Evolutionary conservation across 2,113 vertebrate species (phyloP).

Genomic region (Perccottus glenii): DNA sequence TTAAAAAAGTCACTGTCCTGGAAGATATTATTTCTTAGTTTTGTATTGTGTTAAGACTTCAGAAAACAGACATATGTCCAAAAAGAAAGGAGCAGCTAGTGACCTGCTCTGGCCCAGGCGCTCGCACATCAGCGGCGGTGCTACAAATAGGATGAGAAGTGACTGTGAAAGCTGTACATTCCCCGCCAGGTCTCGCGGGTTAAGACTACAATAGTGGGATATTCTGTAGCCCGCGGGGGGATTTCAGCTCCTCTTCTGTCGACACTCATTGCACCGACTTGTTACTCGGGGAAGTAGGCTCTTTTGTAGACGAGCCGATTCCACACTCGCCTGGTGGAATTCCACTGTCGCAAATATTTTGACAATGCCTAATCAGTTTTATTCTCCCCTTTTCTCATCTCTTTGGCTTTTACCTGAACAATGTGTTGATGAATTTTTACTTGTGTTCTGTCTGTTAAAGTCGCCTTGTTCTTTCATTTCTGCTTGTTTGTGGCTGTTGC

Average conservation of each 20-base stretch:
- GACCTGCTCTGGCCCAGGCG: slow-evolving; percentile 79
- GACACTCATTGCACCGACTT: slow-evolving; percentile 82
- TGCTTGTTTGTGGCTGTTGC: slow-evolving; percentile 48
- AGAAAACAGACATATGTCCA: slow-evolving; percentile 3
- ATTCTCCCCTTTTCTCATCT: slow-evolving; percentile 15
- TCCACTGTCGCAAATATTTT: slow-evolving; percentile 79
- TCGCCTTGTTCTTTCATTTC: slow-evolving; percentile 18
- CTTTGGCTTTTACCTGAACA: slow-evolving; percentile 5
- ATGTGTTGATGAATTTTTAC: slow-evolving; percentile 5
- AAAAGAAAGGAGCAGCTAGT: slow-evolving; percentile 70
- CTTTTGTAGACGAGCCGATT: slow-evolving; percentile 74
- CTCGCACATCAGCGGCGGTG: slow-evolving; percentile 82
- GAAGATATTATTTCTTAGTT: background rate
- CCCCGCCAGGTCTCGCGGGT: slow-evolving; percentile 86
- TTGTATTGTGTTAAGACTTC: too few species aligned
- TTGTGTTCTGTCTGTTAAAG: slow-evolving; percentile 18
- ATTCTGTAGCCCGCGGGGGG: slow-evolving; percentile 83
- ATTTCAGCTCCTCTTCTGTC: slow-evolving; percentile 83
- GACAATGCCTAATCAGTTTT: slow-evolving; percentile 75
- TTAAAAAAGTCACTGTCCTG: background rate
- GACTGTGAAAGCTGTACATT: slow-evolving; percentile 87
- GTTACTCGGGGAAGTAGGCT: slow-evolving; percentile 84
- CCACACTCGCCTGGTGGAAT: slow-evolving; percentile 73
- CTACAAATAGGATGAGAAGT: slow-evolving; percentile 88
- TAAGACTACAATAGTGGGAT: slow-evolving; percentile 86